A percentile compares a stretch with the other conserved stretches of the same genome.
Conservation (phyloP, 2,797 vertebrate genomes). For the Botia almorhae region DNA sequence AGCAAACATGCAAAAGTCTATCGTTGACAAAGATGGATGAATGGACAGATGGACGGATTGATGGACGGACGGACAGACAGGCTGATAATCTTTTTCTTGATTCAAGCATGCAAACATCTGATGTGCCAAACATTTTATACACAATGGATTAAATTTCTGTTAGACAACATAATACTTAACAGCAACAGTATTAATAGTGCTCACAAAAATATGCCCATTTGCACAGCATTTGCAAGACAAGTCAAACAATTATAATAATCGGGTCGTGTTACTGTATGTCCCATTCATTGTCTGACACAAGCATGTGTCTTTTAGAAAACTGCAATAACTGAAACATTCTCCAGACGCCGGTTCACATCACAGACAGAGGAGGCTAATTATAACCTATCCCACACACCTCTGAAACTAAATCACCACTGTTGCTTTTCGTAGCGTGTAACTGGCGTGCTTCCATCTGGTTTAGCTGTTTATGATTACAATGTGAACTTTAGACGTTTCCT, state of each 20-base stretch:
- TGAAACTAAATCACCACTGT: slow-evolving; percentile 66
- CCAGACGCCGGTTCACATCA: slow-evolving; percentile 36
- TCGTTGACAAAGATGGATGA: too few relatives aligned
- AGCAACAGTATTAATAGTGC: background rate
- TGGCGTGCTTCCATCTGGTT: slow-evolving; percentile 65
- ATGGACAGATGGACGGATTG: too few relatives aligned
- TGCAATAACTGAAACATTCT: background rate
- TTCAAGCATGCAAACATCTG: too few relatives aligned
- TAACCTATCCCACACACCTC: slow-evolving; percentile 53
- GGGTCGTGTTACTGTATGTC: background rate
- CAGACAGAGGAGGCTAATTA: slow-evolving; percentile 49
- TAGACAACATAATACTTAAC: too few relatives aligned
- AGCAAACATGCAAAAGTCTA: too few relatives aligned
- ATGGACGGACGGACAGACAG: too few relatives aligned
- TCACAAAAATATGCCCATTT: background rate
- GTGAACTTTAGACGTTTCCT: slow-evolving; percentile 31
- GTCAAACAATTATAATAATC: background rate
- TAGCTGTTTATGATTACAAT: slow-evolving; percentile 51
- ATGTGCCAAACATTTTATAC: too few relatives aligned
- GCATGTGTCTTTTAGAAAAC: background rate
- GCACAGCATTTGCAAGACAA: background rate
- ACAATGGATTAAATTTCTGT: too few relatives aligned
- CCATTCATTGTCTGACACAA: background rate
- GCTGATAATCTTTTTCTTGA: too few relatives aligned
- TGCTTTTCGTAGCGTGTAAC: slow-evolving; percentile 55